Evolutionary conservation across 2,797 vertebrate genomes (phyloP).

Genomic region (Pristis pectinata): DNA sequence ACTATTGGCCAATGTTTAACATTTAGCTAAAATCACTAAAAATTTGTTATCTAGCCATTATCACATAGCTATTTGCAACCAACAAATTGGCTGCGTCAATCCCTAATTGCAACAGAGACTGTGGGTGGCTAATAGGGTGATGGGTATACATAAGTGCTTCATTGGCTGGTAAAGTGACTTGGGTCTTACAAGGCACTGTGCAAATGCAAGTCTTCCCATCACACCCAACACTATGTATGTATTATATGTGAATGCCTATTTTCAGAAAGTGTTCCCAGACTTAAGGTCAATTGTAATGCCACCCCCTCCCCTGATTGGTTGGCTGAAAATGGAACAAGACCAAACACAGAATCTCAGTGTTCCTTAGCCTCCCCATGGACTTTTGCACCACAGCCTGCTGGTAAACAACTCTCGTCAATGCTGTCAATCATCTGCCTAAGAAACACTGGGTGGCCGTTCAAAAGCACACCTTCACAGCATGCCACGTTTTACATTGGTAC

Average conservation of each 20-base stretch:
- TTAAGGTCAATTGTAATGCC: not conserved
- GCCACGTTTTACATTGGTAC: not conserved
- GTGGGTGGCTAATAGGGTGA: no score
- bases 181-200: no score
- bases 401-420: not conserved
- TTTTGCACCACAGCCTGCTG: not conserved
- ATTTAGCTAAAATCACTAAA: no score
- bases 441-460: not conserved
- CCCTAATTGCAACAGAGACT: no score
- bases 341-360: not conserved
- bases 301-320: not conserved
- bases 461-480: not conserved
- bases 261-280: not conserved
- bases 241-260: not conserved
- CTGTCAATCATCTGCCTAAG: not conserved
- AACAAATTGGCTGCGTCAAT: no score
- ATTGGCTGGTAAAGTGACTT: no score
- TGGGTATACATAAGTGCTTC: no score
- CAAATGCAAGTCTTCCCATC: no score
- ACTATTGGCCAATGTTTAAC: no score
- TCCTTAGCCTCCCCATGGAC: not conserved
- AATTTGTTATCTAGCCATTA: no score
- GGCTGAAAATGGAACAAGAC: not conserved
- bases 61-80: no score
- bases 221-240: not conserved